phyloP scores from a whole-genome alignment of 2,888 invertebrate genomes.

The Seira musarum region DNA sequence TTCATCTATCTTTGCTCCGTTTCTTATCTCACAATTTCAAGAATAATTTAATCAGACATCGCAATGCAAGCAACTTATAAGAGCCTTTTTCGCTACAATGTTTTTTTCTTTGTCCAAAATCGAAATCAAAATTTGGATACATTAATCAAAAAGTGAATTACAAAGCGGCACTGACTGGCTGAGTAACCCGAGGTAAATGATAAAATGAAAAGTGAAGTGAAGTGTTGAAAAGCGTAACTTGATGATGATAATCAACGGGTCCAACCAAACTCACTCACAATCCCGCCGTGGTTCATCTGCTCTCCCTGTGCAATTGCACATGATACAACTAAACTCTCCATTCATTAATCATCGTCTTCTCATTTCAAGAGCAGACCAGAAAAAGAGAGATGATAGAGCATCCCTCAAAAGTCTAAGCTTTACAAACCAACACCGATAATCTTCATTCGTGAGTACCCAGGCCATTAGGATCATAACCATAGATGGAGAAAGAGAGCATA shows the following conservation, averaged over 20 bases:
- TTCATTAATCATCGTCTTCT: conserved; percentile 51
- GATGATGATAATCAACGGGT: conserved; percentile 20
- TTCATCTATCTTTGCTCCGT: too few species aligned
- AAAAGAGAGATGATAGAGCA: too few species aligned
- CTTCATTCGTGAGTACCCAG: background rate
- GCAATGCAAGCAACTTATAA: too few species aligned
- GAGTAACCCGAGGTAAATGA: background rate
- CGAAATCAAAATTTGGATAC: too few species aligned
- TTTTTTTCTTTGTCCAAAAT: too few species aligned
- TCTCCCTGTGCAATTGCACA: background rate
- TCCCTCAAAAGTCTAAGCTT: conserved; percentile 16
- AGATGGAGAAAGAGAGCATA: conserved; percentile 22
- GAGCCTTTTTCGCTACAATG: too few species aligned
- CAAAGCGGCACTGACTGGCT: too few species aligned
- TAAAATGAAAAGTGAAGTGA: background rate
- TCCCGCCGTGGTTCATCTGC: conserved; percentile 4
- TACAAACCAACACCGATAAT: background rate
- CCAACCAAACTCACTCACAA: too few species aligned
- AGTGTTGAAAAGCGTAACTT: background rate
- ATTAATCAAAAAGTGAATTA: too few species aligned
- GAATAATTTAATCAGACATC: too few species aligned
- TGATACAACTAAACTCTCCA: background rate
- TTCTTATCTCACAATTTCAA: too few species aligned
- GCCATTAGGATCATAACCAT: background rate
- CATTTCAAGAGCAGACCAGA: conserved; percentile 42